Evolutionary conservation across 2,113 vertebrate species (phyloP).

Genomic region (Aspiorhynchus laticeps): DNA sequence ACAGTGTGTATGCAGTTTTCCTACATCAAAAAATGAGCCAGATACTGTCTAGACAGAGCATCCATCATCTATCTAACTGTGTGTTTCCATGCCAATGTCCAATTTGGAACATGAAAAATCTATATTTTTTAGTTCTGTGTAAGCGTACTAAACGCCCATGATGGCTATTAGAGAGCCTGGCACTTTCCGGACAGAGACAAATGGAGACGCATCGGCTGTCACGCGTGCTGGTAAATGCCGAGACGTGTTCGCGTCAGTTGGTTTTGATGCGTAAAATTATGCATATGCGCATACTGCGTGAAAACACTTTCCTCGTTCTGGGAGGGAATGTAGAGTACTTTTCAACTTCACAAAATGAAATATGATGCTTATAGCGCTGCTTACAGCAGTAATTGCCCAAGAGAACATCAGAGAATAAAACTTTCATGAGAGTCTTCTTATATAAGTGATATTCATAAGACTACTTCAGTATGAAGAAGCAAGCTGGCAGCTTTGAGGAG

Average conservation of each 20-base stretch:
- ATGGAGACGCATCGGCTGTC: neutral
- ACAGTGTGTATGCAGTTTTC: neutral
- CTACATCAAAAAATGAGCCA: neutral
- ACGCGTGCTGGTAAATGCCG: neutral
- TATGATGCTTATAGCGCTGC: neutral
- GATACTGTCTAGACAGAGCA: neutral
- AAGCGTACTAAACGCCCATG: neutral
- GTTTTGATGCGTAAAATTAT: constrained; percentile 4
- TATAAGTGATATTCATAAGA: constrained; percentile 14
- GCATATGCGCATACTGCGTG: neutral
- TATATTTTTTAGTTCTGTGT: neutral
- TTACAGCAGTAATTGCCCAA: constrained; percentile 4
- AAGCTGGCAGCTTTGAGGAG: neutral
- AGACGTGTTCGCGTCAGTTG: neutral
- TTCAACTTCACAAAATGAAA: constrained; percentile 16
- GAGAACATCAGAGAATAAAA: constrained; percentile 28
- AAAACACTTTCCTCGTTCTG: neutral
- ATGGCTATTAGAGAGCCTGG: neutral
- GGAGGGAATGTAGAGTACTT: neutral
- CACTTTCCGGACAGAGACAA: constrained; percentile 3
- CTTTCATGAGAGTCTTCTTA: constrained; percentile 8
- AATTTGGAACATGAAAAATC: constrained; percentile 16
- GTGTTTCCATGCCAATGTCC: constrained; percentile 1
- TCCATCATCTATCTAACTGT: constrained; percentile 20
- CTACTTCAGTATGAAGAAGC: neutral